Evolutionary conservation across 2,888 invertebrate species (phyloP), one percentile per base, ranked within the genome.

Genomic region (Prosapia bicincta): DNA sequence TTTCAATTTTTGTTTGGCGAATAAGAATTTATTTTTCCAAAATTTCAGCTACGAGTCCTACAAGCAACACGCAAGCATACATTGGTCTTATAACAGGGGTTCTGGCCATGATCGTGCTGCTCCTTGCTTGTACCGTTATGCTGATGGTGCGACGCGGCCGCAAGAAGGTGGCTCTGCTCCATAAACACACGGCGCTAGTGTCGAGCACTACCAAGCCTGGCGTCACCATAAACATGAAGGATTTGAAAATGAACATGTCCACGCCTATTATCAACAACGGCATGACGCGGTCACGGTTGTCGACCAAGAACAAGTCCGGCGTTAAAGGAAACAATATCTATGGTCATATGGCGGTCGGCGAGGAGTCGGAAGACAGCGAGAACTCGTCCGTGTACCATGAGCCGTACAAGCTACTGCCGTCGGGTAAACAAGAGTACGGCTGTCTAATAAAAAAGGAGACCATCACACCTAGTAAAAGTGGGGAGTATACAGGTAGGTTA

Each of bases 71-170:
- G 10, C 85, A 87, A 43, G 83, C 88, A 78, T 89, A 90, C 76
- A 89, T 90, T 10, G 89, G 92, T 0, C 85, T 93, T 1, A 88
- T 93, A 23, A 91, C 91, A 43, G 91, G 91, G 0, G 89, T 90
- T 0, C 83, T 92, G 78, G 91, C 90, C 2, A 90, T 92, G 82
- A 86, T 91, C 69, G 89, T 90, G 0, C 85, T 92, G 7, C 85
- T 92, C 25, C 85, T 91, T 76, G 89, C 90, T 28, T 90, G 91
- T 82, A 89, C 89, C 0, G 89, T 90, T 23, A 88, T 90, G 80
- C 85, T 92, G 78, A 89, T 92, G 88, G 88, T 91, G 74, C 86
- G 90, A 32, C 84, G 90, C 26, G 90, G 90, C n/a, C 86, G 89
- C 66, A 89, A 90, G 81, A 89, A 88, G 79, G 89, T 90, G 5